Evolutionary conservation across 2,113 vertebrate genomes (phyloP).

Genomic region (Catharus fuscescens): DNA sequence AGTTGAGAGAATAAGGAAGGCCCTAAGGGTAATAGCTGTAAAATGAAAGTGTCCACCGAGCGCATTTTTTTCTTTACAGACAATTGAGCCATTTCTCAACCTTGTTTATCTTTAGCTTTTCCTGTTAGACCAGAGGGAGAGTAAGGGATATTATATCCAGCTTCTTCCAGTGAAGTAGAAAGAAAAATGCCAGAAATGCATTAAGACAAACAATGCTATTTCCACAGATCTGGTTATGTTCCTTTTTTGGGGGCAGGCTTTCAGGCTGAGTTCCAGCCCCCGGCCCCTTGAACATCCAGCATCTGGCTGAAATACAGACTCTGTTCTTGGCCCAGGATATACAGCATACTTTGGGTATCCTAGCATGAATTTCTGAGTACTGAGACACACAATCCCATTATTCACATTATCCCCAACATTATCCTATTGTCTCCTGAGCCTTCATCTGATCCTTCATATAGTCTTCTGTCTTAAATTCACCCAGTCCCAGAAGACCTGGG

Average conservation of each 20-base stretch:
- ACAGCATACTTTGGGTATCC: not conserved
- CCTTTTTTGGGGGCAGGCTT: not conserved
- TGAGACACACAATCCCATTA: not conserved
- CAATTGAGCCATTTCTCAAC: slow-evolving; percentile 57
- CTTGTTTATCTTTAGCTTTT: slow-evolving; percentile 58
- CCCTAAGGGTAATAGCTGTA: slow-evolving; percentile 60
- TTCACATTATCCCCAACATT: not conserved
- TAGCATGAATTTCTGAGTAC: not conserved
- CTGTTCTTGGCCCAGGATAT: not conserved
- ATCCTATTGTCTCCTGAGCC: not conserved
- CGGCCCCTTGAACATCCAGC: not conserved
- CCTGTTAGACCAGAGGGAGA: slow-evolving; percentile 40
- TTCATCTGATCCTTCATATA: not conserved
- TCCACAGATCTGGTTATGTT: not conserved
- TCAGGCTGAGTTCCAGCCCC: not conserved
- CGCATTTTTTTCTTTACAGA: slow-evolving; percentile 57
- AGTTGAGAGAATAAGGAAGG: slow-evolving; percentile 50
- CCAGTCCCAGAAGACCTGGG: not conserved
- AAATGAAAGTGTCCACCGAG: slow-evolving; percentile 51
- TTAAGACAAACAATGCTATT: not conserved
- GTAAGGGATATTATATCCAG: not conserved
- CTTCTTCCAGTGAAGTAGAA: not conserved
- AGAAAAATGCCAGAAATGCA: not conserved
- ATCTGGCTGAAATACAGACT: not conserved
- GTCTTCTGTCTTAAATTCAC: not conserved